Percentiles rank a stretch among this genome's conserved stretches.
Evolutionary conservation across 2,113 vertebrate genomes (phyloP).

Genomic region (Stomatorhinus ivindoensis): DNA sequence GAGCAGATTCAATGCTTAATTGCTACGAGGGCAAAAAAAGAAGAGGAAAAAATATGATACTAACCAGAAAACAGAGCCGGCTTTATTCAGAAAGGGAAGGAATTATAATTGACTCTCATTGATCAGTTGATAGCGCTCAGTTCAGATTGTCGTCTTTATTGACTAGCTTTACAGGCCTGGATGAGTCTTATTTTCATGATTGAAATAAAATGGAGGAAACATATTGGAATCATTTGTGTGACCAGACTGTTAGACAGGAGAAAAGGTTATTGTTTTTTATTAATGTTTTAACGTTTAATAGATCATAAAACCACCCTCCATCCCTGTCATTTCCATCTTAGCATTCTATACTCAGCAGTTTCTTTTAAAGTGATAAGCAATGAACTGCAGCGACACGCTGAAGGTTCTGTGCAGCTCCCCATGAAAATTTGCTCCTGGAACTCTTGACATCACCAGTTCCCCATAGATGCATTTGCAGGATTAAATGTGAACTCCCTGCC

Average conservation of each 20-base stretch:
- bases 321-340: not conserved
- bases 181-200: not conserved
- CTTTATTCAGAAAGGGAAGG: slow-evolving; percentile 3
- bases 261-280: not conserved
- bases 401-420: not conserved
- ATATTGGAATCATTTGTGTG: slow-evolving; percentile 7
- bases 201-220: not conserved
- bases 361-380: not conserved
- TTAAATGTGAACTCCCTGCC: not conserved
- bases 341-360: not conserved
- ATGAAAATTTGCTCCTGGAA: not conserved
- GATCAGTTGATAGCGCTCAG: slow-evolving; percentile 8
- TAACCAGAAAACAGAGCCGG: slow-evolving; percentile 4
- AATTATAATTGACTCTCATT: not conserved
- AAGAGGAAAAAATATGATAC: slow-evolving; percentile 28
- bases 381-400: not conserved
- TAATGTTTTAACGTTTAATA: not conserved
- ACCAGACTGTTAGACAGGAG: not conserved
- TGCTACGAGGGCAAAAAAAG: slow-evolving; percentile 51
- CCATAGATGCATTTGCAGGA: not conserved
- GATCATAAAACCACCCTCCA: not conserved
- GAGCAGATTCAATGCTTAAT: slow-evolving; percentile 42
- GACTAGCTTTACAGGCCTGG: not conserved
- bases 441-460: not conserved
- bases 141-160: not conserved